Evolutionary conservation across 2,797 vertebrate genomes (phyloP), one percentile per base, ranked within the genome.

Genomic region (Tamandua tetradactyla): DNA sequence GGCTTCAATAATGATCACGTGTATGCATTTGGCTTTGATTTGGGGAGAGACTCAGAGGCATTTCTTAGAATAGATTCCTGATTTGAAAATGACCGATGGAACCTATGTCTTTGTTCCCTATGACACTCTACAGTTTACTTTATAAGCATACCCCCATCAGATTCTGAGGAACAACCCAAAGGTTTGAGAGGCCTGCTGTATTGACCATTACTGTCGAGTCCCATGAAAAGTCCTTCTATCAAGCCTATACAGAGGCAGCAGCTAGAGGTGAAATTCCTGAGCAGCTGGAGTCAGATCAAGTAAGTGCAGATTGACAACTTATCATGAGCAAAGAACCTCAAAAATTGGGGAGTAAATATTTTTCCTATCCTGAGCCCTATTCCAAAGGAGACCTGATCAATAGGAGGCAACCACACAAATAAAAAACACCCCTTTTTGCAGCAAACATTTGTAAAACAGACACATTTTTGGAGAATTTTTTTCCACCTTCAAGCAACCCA

Each of bases 121-220:
- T 0, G 99, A 99, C 96, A 98, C 99, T 8, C 82, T 99, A 99
- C 98, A 99, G 99, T 94, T 96, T 99, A 87, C 99, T 99, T 89
- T 99, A 99, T 96, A 94, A 94, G 95, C 99, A 99, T 96, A 3
- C 62, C 98, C 99, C 7, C 98, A 99, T 97, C 95, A 95, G 23
- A 17, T 98, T 30, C 98, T 99, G 57, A 97, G 98, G 90, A 99
- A 98, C 27, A 98, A 98, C 96, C 98, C 96, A 94, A 98, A 97
- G 84, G 98, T 99, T 91, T 97, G 90, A 85, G 97, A 99, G 96
- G 99, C 99, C 40, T 99, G 98, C 99, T 3, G 99, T 99, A 88
- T 98, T 99, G 90, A 99, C 99, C 2, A 97, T 99, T 95, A 99
- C 99, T 0, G 44, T 99, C 78, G 98, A 98, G n/a, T 99, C 99